Evolutionary conservation across 2,797 vertebrate genomes (phyloP).

Genomic region (Cryptoblepharus egeriae): DNA sequence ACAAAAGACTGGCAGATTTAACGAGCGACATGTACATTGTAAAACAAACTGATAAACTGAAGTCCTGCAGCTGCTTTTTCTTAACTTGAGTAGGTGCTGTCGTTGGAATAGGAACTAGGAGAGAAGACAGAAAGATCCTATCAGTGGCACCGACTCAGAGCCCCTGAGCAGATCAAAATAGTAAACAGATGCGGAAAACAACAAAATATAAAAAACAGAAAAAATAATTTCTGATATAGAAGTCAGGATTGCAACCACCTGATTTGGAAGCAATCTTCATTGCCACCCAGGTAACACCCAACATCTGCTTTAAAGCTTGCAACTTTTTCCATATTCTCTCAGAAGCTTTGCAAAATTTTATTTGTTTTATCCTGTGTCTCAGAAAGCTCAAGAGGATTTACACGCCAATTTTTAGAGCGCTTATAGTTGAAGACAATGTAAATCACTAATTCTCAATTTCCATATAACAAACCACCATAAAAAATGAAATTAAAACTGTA

Average conservation of each 20-base stretch:
- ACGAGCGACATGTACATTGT: constrained; percentile 42
- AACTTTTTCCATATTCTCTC: background rate
- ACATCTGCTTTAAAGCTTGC: background rate
- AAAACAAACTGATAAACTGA: constrained; percentile 50
- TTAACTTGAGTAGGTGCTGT: constrained; percentile 34
- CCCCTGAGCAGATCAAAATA: background rate
- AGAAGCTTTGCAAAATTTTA: background rate
- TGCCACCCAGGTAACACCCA: background rate
- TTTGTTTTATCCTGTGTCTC: background rate
- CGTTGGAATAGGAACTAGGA: background rate
- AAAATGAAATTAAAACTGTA: background rate
- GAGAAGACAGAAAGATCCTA: background rate
- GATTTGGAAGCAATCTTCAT: background rate
- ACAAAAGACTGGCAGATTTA: constrained; percentile 48
- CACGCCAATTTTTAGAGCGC: background rate
- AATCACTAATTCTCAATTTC: background rate
- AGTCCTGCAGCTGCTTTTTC: constrained; percentile 28
- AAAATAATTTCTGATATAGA: background rate
- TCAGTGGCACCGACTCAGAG: background rate
- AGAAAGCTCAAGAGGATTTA: background rate
- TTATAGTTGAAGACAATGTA: background rate
- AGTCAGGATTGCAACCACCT: background rate
- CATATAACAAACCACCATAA: background rate
- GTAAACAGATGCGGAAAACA: background rate
- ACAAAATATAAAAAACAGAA: too few species aligned